Evolutionary conservation across 2,797 vertebrate genomes (phyloP), one percentile per base, ranked within the genome.

Genomic region (Xenops minutus): DNA sequence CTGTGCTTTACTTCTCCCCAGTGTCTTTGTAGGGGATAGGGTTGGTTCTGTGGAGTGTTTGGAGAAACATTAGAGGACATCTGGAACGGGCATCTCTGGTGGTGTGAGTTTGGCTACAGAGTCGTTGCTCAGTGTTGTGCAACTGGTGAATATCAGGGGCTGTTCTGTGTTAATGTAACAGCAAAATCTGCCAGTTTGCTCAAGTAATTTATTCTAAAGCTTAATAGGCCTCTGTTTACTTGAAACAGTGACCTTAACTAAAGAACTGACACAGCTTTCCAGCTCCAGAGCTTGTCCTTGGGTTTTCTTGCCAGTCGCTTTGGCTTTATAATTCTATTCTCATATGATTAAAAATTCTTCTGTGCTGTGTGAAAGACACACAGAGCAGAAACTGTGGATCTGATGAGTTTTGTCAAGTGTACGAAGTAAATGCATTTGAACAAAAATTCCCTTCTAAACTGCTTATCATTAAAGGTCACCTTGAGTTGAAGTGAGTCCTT

Each of bases 151-250:
- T 89, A n/a, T 44, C 67, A 56, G 69, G 71, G 54, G 22, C 74
- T 55, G 14, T 52, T 83, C 37, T 72, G 39, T 54, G 49, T 54
- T 68, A 14, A 37, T 85, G 46, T 10, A 77, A 43, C 7, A 61
- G 41, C 66, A 71, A 75, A 81, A 94, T 69, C 59, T 73, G 48
- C 89, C 52, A 19, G 19, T 92, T 93, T 73, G 37, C 73, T 91
- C 67, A 4, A 86, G 67, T 76, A 36, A 82, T 88, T 61, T 88
- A 91, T 93, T 92, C 82, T 79, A 32, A 46, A 89, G 87, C 82
- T 91, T 96, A 75, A 92, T 52, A 56, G 69, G 48, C 62, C 59
- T 91, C 88, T 93, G 90, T 95, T 94, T 78, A 88, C 69, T 89
- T 59, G 73, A 81, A 93, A 90, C 89, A 64, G 36, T 80, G 74